These are phyloP conservation scores for Philopedon plagiatum DNA, from an alignment of 2,888 invertebrate genomes.

Conservation along the genomic window DNA sequence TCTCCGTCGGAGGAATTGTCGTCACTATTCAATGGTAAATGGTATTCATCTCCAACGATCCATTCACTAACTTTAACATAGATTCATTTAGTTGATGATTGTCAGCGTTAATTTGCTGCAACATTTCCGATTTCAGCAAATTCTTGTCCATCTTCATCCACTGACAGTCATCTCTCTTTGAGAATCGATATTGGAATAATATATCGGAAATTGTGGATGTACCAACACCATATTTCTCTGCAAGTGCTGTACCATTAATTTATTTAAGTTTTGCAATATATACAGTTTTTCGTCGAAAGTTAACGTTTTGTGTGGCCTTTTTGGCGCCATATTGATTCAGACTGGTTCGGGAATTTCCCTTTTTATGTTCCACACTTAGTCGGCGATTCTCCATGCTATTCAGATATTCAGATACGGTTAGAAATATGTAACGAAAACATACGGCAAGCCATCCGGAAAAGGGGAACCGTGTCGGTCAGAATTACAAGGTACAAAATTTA, in stretches of 20 bases:
- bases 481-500: not conserved
- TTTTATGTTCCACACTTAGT: too few relatives aligned
- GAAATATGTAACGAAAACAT: not conserved
- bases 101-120: not conserved
- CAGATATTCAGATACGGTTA: too few relatives aligned
- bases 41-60: conserved; percentile 11
- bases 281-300: not conserved
- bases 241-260: not conserved
- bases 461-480: not conserved
- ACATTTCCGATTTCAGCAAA: conserved; percentile 7
- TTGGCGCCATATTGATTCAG: too few relatives aligned
- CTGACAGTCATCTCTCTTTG: not conserved
- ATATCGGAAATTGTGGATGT: not conserved
- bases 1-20: not conserved
- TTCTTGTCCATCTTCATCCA: not conserved
- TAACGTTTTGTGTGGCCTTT: not conserved
- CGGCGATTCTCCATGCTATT: too few relatives aligned
- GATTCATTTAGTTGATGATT: not conserved
- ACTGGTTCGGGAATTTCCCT: too few relatives aligned
- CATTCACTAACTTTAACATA: conserved; percentile 6
- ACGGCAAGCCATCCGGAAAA: not conserved
- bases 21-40: not conserved
- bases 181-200: not conserved
- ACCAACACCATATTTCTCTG: not conserved
- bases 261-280: not conserved